These are phyloP conservation scores for Aphelinus certus DNA, from an alignment of 1,140 invertebrate genomes.

Conservation along the genomic window DNA sequence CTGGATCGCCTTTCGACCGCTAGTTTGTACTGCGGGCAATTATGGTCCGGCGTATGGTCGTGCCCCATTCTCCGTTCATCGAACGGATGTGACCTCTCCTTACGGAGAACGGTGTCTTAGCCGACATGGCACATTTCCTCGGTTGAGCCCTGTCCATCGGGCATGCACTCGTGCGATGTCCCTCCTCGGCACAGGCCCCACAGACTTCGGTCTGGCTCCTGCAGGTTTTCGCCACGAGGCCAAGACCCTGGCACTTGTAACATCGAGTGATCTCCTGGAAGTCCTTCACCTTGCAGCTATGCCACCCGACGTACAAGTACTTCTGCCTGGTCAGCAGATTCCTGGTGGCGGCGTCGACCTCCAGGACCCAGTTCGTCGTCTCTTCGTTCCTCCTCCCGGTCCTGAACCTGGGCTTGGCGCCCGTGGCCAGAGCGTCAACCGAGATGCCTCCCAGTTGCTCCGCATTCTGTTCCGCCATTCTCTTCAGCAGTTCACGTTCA, in stretches of 20 bases:
- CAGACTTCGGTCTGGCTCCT: neutral
- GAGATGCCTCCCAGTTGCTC: too few species aligned
- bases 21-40: neutral
- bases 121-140: neutral
- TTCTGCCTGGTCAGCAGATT: neutral
- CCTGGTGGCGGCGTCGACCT: neutral
- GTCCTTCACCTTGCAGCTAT: neutral
- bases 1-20: neutral
- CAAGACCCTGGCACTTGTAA: neutral
- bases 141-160: neutral
- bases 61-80: neutral
- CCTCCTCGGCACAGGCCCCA: neutral
- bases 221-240: neutral
- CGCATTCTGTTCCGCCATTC: neutral
- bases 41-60: neutral
- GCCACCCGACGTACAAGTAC: slow-evolving; percentile 2
- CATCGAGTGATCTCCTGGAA: neutral
- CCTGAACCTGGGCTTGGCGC: neutral
- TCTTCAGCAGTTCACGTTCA: neutral
- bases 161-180: neutral
- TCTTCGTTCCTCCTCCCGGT: neutral
- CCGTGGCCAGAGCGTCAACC: too few species aligned
- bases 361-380: neutral
- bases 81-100: too few species aligned
- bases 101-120: too few species aligned